phyloP scores from a whole-genome alignment of 2,113 vertebrate genomes.

The Cryptotis parvus region DNA sequence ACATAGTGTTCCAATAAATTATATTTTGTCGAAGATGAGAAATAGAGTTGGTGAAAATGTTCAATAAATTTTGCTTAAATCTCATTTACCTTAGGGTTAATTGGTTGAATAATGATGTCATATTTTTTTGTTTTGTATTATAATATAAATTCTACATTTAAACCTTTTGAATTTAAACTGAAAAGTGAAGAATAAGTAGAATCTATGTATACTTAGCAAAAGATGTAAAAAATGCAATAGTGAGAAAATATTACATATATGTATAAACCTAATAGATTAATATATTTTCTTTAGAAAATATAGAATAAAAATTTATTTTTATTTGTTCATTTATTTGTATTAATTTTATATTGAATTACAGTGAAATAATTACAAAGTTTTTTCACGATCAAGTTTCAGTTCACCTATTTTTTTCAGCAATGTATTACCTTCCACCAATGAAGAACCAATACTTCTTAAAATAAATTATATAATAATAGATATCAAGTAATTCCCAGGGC shows the following conservation, averaged over 20 bases:
- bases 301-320: no score
- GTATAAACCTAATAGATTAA: neutral
- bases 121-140: slow-evolving; percentile 31
- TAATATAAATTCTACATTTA: slow-evolving; percentile 26
- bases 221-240: neutral
- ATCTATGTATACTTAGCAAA: slow-evolving; percentile 26
- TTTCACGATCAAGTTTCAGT: no score
- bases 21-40: neutral
- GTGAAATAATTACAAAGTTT: no score
- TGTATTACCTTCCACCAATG: no score
- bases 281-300: slow-evolving; percentile 19
- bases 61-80: slow-evolving; percentile 1
- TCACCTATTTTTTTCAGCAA: no score
- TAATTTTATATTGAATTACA: no score
- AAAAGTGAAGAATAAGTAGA: neutral
- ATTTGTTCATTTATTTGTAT: no score
- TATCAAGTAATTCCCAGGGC: neutral
- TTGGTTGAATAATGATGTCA: slow-evolving; percentile 31
- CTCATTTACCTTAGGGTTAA: neutral
- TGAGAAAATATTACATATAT: slow-evolving; percentile 13
- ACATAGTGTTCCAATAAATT: no score
- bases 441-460: neutral
- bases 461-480: neutral
- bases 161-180: slow-evolving; percentile 26
- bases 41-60: neutral